Evolutionary conservation across 2,888 invertebrate genomes (phyloP), one percentile per base, ranked within the genome.

Genomic region (Andrena hattorfiana): DNA sequence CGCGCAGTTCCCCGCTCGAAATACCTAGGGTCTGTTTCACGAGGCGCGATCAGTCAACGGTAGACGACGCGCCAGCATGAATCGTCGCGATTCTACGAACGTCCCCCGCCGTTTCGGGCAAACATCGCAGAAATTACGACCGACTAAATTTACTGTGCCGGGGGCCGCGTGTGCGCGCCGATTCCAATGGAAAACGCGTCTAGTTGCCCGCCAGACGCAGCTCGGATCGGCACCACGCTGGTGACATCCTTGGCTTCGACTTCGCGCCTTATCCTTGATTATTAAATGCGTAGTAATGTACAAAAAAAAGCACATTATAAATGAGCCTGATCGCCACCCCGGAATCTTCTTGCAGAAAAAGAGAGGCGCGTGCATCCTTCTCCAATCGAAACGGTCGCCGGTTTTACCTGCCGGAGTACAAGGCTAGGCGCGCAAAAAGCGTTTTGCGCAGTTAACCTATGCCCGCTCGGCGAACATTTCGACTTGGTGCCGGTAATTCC

Each of bases 401-500:
- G 49, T 4, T 16, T 16, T 16, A 42, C 16, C 13, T 42, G 16
- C 42, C 63, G 81, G 49, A 16, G 73, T 48, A 68, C 69, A 60
- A 84, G 13, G 16, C 56, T 35, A 42, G 42, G n/a, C 23, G 8
- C 23, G 35, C 48, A 35, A 35, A 35, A 66, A 63, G 35, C 51
- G 59, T 68, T 71, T 70, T 69, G 73, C 77, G 71, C 74, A 71
- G 59, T 60, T 66, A 32, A 63, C 56, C 20, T 13, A 42, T 32
- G 32, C n/a, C 63, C n/a, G 1, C 32, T 28, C 28, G 4, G 63
- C 28, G 7, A 51, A 13, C 20, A 32, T 13, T 4, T 42, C 35
- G 56, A 10, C 35, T 8, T n/a, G 51, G 63, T 26, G 35, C 28
- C 16, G 42, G 42, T 5, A 16, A 42, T 42, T 42, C 42, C 35